Evolutionary conservation across 2,113 vertebrate genomes (phyloP).

Genomic region (Tamias sibiricus): DNA sequence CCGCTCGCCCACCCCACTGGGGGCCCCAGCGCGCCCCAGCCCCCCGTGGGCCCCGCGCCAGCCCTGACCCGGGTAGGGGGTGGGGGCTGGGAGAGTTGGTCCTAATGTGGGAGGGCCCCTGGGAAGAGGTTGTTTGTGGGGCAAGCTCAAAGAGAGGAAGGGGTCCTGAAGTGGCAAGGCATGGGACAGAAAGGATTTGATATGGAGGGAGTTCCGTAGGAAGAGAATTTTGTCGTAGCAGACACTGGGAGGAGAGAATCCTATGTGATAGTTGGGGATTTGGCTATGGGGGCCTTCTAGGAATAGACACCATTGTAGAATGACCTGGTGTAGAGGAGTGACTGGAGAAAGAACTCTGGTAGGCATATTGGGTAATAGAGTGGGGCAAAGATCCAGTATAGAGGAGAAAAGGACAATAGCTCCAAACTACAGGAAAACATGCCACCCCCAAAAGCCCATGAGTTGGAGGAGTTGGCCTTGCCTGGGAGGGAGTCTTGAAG

Average conservation of each 20-base stretch:
- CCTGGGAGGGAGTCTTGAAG: neutral
- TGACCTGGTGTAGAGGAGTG: neutral
- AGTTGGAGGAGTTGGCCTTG: neutral
- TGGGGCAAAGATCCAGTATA: neutral
- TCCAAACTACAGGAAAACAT: neutral
- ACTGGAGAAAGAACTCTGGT: neutral
- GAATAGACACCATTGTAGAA: conserved; percentile 47
- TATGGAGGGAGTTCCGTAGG: neutral
- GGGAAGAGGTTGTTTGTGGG: neutral
- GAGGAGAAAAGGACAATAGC: neutral
- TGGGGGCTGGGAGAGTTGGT: conserved; percentile 43
- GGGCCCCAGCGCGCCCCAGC: conserved; percentile 80
- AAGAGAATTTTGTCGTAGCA: conserved; percentile 10
- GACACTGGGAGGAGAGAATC: neutral
- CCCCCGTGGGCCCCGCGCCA: conserved; percentile 70
- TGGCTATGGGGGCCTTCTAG: conserved; percentile 60
- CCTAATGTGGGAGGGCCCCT: conserved; percentile 37
- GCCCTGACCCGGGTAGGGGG: conserved; percentile 79
- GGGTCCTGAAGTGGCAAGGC: neutral
- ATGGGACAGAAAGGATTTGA: neutral
- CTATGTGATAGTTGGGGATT: conserved; percentile 10
- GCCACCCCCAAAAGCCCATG: neutral
- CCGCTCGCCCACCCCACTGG: conserved; percentile 80
- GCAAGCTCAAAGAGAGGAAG: neutral
- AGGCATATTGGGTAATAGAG: neutral